These are phyloP conservation scores for Cassiopea andromeda DNA, from an alignment of 30 jellyfish, hydroid and myxozoan species.

Conservation along the genomic window DNA sequence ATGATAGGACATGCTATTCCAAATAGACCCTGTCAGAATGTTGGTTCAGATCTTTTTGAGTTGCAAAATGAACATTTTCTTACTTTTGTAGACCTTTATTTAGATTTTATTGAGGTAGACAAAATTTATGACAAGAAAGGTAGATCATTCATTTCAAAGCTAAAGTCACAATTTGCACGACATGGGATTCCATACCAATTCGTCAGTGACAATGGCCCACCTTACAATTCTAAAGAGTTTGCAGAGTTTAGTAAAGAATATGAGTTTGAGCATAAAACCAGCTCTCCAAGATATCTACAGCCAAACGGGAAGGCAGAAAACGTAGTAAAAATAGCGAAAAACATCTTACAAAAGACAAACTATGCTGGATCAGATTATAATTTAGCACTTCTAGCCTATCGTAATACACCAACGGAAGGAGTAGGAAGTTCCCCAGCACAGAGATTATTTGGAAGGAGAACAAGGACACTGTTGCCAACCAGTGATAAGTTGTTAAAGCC, in stretches of 20 bases:
- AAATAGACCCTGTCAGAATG: conserved; percentile 46
- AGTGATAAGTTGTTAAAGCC: conserved; percentile 30
- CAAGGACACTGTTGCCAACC: conserved; percentile 70
- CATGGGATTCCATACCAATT: conserved; percentile 47
- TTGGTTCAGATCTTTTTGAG: conserved; percentile 51
- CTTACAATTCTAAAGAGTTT: conserved; percentile 35
- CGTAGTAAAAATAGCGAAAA: conserved; percentile 30
- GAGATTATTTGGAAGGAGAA: conserved; percentile 41
- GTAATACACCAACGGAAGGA: conserved; percentile 50
- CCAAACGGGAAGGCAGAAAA: conserved; percentile 54
- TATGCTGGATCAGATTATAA: conserved; percentile 43
- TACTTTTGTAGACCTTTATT: conserved; percentile 23
- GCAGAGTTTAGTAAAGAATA: conserved; percentile 38
- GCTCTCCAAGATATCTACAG: conserved; percentile 45
- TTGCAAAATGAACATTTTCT: conserved; percentile 11
- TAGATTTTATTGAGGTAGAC: conserved; percentile 30
- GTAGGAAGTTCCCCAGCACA: conserved; percentile 62
- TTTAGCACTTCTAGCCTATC: conserved; percentile 43
- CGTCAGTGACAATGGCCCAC: conserved; percentile 57
- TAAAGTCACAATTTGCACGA: conserved; percentile 29
- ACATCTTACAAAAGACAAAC: conserved; percentile 19
- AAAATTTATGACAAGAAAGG: conserved; percentile 29
- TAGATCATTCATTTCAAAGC: conserved; percentile 6
- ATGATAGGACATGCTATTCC: conserved; percentile 36
- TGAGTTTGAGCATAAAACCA: conserved; percentile 45